Base-by-base conservation (phyloP, 2,888 invertebrate genomes). In the Syrphus vitripennis region DNA sequence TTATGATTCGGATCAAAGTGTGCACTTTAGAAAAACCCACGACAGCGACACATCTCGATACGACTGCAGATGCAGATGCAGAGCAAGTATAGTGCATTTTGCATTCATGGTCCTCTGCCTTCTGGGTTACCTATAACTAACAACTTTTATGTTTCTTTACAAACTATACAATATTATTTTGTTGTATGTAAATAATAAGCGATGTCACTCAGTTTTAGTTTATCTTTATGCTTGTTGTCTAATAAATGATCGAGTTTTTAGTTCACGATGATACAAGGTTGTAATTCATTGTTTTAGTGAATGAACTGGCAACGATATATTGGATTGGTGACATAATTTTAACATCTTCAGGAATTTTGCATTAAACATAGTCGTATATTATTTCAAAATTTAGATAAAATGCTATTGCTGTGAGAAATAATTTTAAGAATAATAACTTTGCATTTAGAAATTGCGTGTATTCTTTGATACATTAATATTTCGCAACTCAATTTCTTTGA, bases 1-100 rank as follows among this genome's bases (percentile, higher is more conserved):
- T 88, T 72, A 87, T 81, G 87, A 87, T 87, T 67, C 72, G 72
- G 77, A 74, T 82, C 74, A 82, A 77, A 86, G 84, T 81, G 84
- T 72, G 67, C 82, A 77, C 82, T 86, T 75, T 76, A 61, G 48
- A 48, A 48, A 55, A 45, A 75, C 72, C 74, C 72, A 70, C 69
- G 45, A 57, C 45, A 21, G 50, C 19, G 37, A 3, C 12, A 34
- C 10, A 9, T 9, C 3, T 9, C 34, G 9, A 9, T 9, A 24
- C 14, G 24, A 50, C 50, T 26, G 9, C 50, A 7, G 14, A 14
- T n/a, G 48, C 16, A 14, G 14, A 14, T 4, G 1, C 3, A 19
- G 19, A 21, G n/a, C 40, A 37, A 34, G 42, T 4, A 19, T 42
- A 40, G 67, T 78, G 70, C 72, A 71, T 79, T 61, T 57, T 76